phyloP scores from a whole-genome alignment of 2,888 invertebrate genomes.

The Pyralis farinalis region DNA sequence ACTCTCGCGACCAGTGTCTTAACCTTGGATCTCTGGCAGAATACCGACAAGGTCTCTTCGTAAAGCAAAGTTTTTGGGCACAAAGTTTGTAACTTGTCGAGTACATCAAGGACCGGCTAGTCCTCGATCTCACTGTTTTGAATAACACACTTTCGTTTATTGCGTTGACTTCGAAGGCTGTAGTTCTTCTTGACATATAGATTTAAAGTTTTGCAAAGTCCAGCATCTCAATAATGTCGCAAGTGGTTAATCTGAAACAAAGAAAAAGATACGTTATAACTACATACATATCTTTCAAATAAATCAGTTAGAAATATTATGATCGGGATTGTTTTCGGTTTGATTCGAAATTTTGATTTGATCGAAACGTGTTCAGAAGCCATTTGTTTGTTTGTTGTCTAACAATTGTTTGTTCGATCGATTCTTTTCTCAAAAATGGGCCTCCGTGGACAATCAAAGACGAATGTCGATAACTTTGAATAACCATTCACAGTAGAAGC shows the following conservation, averaged over 20 bases:
- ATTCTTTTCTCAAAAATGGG: too few species aligned
- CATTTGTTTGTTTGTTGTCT: too few species aligned
- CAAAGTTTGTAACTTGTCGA: conserved; percentile 73
- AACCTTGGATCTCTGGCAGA: conserved; percentile 82
- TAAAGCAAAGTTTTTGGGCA: conserved; percentile 70
- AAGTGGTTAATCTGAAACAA: conserved; percentile 64
- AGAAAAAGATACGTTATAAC: conserved; percentile 22
- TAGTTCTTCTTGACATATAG: conserved; percentile 66
- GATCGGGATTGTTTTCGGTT: too few species aligned
- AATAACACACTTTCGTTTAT: conserved; percentile 69
- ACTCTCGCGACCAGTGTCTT: conserved; percentile 79
- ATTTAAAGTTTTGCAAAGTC: conserved; percentile 65
- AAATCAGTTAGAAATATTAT: too few species aligned
- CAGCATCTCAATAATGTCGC: conserved; percentile 59
- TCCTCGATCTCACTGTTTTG: conserved; percentile 71
- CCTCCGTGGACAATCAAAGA: too few species aligned
- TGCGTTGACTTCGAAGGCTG: conserved; percentile 36
- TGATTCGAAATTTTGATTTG: too few species aligned
- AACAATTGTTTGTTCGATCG: too few species aligned
- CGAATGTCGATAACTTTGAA: too few species aligned
- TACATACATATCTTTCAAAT: not conserved
- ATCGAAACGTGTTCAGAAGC: too few species aligned
- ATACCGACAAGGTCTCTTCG: conserved; percentile 72
- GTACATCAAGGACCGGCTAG: conserved; percentile 80
- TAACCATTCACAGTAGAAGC: too few species aligned